Percentiles rank a stretch among this genome's conserved stretches.
phyloP scores from a whole-genome alignment of 1,140 invertebrate genomes.

The Adelges cooleyi region DNA sequence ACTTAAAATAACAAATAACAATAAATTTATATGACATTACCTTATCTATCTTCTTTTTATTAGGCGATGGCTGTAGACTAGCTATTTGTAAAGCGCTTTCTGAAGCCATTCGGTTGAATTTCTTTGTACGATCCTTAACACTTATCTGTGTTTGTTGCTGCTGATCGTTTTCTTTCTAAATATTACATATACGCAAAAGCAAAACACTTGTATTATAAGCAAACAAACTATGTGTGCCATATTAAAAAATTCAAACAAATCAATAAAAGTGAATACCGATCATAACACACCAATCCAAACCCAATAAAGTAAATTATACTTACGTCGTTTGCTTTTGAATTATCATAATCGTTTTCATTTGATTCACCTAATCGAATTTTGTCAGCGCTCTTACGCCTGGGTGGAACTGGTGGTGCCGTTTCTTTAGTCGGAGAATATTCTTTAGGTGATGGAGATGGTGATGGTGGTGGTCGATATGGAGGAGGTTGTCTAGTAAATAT shows the following conservation, averaged over 20 bases:
- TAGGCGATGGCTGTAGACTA: conserved; percentile 16
- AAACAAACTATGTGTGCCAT: not conserved
- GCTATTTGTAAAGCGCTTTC: conserved; percentile 52
- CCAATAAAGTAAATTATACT: conserved; percentile 5
- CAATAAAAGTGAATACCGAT: not conserved
- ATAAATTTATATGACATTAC: conserved; percentile 39
- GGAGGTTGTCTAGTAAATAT: conserved; percentile 45
- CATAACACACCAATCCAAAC: not conserved
- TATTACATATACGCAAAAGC: conserved; percentile 8
- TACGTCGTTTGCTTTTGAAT: conserved; percentile 30
- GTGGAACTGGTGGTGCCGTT: conserved; percentile 44
- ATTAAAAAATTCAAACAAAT: conserved; percentile 5
- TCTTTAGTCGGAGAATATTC: conserved; percentile 28
- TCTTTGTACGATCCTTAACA: conserved; percentile 81
- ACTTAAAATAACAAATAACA: not conserved
- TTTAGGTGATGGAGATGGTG: conserved; percentile 32
- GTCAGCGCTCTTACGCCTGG: conserved; percentile 44
- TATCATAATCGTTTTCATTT: conserved; percentile 39
- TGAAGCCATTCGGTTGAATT: conserved; percentile 81
- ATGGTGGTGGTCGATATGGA: conserved; percentile 46
- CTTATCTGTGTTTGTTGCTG: conserved; percentile 49
- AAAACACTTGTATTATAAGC: conserved; percentile 19
- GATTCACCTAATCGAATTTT: conserved; percentile 41
- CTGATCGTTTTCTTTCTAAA: conserved; percentile 34
- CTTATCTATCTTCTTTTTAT: conserved; percentile 50